Evolutionary conservation across 2,888 invertebrate genomes (phyloP), one percentile per base, ranked within the genome.

Genomic region (Cylloceria caligata): DNA sequence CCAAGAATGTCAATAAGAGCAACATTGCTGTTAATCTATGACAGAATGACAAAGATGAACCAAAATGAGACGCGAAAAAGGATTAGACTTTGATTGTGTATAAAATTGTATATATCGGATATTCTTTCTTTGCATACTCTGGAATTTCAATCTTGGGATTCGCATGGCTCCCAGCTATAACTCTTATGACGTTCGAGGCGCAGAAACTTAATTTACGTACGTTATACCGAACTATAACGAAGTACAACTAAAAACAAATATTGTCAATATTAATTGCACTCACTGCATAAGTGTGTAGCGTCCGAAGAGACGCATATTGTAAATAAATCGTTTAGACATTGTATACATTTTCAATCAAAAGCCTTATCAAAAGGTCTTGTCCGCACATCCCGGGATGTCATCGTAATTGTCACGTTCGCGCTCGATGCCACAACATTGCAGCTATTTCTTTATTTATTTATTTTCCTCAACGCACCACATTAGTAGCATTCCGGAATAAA

Each of bases 21-120:
- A 90, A 91, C 73, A 85, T 90, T 49, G 88, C 90, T 24, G 91
- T 89, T 39, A 89, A 89, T 57, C 91, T 91, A 87, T 91, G 85
- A 88, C 87, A 62, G 64, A 62, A 47, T 45, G 55, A 39, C 45
- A 71, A 62, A 34, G 68, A 83, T 42, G 67, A 76, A 34, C 39
- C 83, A 47, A 76, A 76, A 67, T 60, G 76, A 34, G 52, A 83
- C 52, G 52, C 7, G 16, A 76, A 76, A 62, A 80, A 76, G n/a
- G 72, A 80, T 71, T 69, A 76, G 24, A 30, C 47, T 49, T 21
- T 49, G 60, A 65, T 30, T 45, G 52, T 78, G 36, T 34, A 34
- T 21, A 11, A 65, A 49, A 73, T 55, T 81, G 69, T 81, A 65
- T 60, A 64, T 69, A 67, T 39, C 11, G n/a, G 34, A 62, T 30